These are phyloP conservation scores for Caradrina kadenii DNA, from an alignment of 2,888 invertebrate species.

Conservation along the genomic window DNA sequence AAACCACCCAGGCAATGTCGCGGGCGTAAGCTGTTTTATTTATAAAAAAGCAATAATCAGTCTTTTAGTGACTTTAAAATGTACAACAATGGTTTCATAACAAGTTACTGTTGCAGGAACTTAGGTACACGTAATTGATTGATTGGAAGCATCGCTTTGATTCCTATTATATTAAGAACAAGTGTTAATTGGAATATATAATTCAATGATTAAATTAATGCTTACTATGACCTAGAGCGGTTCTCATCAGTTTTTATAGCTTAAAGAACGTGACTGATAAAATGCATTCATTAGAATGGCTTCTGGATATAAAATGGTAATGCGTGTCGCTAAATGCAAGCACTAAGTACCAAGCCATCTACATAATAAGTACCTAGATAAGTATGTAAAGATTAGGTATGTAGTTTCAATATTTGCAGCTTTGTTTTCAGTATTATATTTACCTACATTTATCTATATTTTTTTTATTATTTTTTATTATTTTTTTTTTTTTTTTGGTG, in stretches of 20 bases:
- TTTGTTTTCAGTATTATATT: not conserved
- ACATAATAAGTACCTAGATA: not conserved
- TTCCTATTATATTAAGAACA: not conserved
- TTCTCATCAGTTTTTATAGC: slow-evolving; percentile 23
- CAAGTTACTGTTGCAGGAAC: no score
- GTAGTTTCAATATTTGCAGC: not conserved
- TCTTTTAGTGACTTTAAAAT: no score
- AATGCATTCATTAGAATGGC: slow-evolving; percentile 16
- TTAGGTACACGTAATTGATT: not conserved
- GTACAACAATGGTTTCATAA: no score
- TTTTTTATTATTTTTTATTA: no score
- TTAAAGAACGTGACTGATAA: slow-evolving; percentile 45
- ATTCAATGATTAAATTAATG: slow-evolving; percentile 16
- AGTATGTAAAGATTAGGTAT: not conserved
- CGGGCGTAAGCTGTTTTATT: no score
- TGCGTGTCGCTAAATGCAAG: not conserved
- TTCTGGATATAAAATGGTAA: slow-evolving; percentile 29
- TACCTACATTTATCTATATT: not conserved
- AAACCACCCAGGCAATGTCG: no score
- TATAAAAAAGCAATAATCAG: no score
- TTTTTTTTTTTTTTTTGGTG: no score
- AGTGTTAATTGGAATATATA: slow-evolving; percentile 22
- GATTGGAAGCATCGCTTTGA: not conserved
- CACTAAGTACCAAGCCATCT: not conserved
- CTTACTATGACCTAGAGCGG: slow-evolving; percentile 32